Conservation (phyloP, 35 echinoderm and acorn worm species). For the Ptychodera flava region DNA sequence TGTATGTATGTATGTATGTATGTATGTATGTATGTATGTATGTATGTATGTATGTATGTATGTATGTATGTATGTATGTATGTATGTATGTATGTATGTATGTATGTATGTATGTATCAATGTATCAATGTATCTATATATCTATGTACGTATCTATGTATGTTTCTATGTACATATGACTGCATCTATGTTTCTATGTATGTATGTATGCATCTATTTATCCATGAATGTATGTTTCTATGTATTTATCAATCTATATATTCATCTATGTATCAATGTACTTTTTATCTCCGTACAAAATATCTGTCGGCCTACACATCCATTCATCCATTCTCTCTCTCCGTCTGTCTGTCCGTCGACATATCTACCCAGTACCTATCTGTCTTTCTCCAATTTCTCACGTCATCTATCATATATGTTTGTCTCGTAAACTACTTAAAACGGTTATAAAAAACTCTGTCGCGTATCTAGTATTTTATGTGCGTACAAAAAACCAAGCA, state of each 20-base stretch:
- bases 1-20: neutral
- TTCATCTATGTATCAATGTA: neutral
- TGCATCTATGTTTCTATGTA: neutral
- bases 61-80: neutral
- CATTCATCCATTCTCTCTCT: too few relatives aligned
- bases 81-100: slow-evolving; percentile 2
- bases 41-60: slow-evolving; percentile 2
- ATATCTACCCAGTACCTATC: too few relatives aligned
- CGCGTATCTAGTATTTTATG: too few relatives aligned
- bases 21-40: neutral
- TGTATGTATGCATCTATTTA: too few relatives aligned
- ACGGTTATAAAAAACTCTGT: too few relatives aligned
- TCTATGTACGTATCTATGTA: neutral
- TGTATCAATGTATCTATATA: neutral
- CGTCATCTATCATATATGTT: too few relatives aligned
- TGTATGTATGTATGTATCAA: neutral
- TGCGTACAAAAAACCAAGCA: too few relatives aligned
- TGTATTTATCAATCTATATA: neutral
- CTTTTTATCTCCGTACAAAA: too few relatives aligned
- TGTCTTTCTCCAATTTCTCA: too few relatives aligned
- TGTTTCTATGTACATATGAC: neutral
- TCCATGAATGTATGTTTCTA: neutral
- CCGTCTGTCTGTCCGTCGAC: too few relatives aligned
- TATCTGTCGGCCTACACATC: too few relatives aligned
- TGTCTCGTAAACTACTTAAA: too few relatives aligned